phyloP scores from a whole-genome alignment of 2,888 invertebrate genomes.

The Priocnemis perturbator region DNA sequence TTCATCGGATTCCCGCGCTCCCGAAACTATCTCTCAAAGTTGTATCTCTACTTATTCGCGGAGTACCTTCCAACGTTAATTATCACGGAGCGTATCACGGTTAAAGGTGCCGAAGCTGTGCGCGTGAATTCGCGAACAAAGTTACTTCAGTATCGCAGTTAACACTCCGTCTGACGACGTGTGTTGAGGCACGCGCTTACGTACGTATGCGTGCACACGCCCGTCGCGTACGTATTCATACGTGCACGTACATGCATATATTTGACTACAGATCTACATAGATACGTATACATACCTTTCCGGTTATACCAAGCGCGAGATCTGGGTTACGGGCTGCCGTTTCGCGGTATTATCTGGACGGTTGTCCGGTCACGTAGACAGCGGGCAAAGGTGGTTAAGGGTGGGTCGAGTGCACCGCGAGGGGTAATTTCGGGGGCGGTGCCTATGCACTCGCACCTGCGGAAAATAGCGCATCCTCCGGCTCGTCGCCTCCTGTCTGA shows the following conservation, averaged over 20 bases:
- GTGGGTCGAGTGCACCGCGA: conserved; percentile 25
- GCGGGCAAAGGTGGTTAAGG: conserved; percentile 36
- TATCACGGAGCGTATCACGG: conserved; percentile 19
- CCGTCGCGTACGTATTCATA: not conserved
- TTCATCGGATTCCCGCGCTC: no score
- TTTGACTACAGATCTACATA: no score
- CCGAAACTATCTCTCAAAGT: conserved; percentile 23
- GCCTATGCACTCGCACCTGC: conserved; percentile 34
- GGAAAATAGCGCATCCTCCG: conserved; percentile 35
- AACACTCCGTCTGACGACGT: conserved; percentile 31
- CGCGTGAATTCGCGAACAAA: conserved; percentile 33
- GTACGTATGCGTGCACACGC: conserved; percentile 1
- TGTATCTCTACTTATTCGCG: conserved; percentile 26
- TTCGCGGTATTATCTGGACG: conserved; percentile 47
- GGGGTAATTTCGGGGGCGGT: conserved; percentile 40
- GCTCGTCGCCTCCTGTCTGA: not conserved
- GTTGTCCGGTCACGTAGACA: conserved; percentile 54
- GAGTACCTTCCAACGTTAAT: conserved; percentile 32
- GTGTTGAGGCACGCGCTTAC: not conserved
- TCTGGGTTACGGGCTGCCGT: conserved; percentile 51
- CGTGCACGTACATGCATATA: not conserved
- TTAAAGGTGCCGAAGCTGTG: conserved; percentile 27
- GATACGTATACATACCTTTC: no score
- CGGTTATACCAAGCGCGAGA: conserved; percentile 15
- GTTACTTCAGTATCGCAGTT: conserved; percentile 35